These are phyloP conservation scores for Gortyna flavago DNA, from an alignment of 2,888 invertebrate genomes.

Conservation along the genomic window DNA sequence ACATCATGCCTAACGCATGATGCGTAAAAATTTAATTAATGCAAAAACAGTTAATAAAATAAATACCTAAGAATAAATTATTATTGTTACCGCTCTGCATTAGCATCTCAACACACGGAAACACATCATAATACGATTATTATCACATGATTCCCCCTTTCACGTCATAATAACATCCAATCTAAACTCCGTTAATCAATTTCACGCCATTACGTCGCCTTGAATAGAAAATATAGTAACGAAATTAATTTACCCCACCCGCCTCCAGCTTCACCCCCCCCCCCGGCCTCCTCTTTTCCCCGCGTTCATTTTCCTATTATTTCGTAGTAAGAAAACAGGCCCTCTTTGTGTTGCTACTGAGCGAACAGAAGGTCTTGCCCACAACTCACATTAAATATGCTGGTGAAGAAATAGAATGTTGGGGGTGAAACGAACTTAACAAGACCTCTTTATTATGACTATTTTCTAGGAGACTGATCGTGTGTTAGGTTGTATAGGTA, in stretches of 20 bases:
- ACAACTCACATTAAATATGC: slow-evolving; percentile 51
- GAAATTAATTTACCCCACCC: slow-evolving; percentile 62
- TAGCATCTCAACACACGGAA: slow-evolving; percentile 10
- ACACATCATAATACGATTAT: slow-evolving; percentile 35
- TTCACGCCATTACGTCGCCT: slow-evolving; percentile 59
- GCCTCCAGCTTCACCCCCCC: background rate
- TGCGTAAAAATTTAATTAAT: background rate
- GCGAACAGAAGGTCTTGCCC: slow-evolving; percentile 51
- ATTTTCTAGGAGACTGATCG: background rate
- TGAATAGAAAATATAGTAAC: slow-evolving; percentile 64
- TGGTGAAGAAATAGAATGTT: slow-evolving; percentile 13
- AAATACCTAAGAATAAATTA: background rate
- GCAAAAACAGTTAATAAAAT: background rate
- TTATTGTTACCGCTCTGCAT: background rate
- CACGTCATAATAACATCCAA: slow-evolving; percentile 50
- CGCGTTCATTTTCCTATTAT: slow-evolving; percentile 67
- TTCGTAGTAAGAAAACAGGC: slow-evolving; percentile 64
- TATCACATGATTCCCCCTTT: slow-evolving; percentile 39
- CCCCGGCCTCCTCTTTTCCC: slow-evolving; percentile 11
- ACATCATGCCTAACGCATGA: background rate
- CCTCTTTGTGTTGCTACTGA: slow-evolving; percentile 62
- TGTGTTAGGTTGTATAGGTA: too few relatives aligned
- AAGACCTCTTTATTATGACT: background rate
- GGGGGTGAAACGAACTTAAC: background rate
- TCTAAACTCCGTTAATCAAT: slow-evolving; percentile 62